Evolutionary conservation across 2,888 invertebrate species (phyloP), one percentile per base, ranked within the genome.

Genomic region (Pollenia labialis): DNA sequence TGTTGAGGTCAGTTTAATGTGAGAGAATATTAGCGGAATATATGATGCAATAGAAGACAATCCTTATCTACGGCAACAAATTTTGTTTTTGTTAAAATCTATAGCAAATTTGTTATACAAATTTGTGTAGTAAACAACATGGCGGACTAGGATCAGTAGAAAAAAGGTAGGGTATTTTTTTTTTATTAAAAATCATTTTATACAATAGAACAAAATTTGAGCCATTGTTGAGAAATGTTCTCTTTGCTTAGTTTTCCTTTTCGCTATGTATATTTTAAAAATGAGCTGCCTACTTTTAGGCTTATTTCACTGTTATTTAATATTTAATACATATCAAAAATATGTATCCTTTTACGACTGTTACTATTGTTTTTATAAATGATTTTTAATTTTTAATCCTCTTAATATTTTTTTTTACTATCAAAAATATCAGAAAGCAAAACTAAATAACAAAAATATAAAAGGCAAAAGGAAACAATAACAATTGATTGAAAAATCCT

Each of bases 401-500:
- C 46, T 62, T 71, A 32, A 32, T 52, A 50, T 44, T 52, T 72
- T 46, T 81, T 46, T 81, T 64, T 72, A 32, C 32, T 72, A 46
- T 9, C 52, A 64, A 72, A 62, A 44, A 50, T 32, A 68, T 16
- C 66, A 16, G 14, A 71, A 54, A 60, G n/a, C 42, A 62, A 48
- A 62, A 71, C n/a, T 52, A 42, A 80, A 42, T 46, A 44, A 79
- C 42, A 42, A 52, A 40, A 81, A 9, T 14, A 32, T 32, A n/a
- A 0, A 40, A 74, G 54, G 18, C 11, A 46, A 66, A 66, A 42
- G 54, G 32, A 66, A 66, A 71, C 48, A 64, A 68, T 75, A 81
- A 64, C 60, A 81, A 76, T 77, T 81, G 75, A 77, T 68, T 85
- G 50, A 58, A 85, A 85, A 81, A 81, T 85, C 76, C 85, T 85